A percentile compares a stretch with the other conserved stretches of the same genome.
Conservation (phyloP, 2,888 invertebrate genomes). For the Pristionchus exspectatus region DNA sequence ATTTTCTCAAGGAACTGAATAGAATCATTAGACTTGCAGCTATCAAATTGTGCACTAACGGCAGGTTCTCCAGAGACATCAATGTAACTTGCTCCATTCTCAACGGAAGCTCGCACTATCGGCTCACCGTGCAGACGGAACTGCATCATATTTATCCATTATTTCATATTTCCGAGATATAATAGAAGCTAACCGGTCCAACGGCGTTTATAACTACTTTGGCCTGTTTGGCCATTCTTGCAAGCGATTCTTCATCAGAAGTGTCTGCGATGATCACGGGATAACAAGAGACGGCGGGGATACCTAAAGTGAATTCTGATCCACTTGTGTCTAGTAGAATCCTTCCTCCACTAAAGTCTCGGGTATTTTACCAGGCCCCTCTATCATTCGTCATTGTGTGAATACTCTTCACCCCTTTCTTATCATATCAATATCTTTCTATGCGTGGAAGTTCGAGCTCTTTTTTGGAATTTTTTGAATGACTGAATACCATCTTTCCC, state of each 20-base stretch:
- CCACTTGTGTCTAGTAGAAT: no score
- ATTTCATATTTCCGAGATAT: no score
- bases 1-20: constrained; percentile 87
- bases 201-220: constrained; percentile 92
- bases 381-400: not conserved
- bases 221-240: constrained; percentile 88
- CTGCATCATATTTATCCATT: constrained; percentile 72
- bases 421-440: not conserved
- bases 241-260: constrained; percentile 86
- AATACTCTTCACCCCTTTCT: not conserved
- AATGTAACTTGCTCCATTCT: constrained; percentile 89
- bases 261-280: constrained; percentile 89
- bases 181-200: constrained; percentile 85
- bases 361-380: no score
- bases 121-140: constrained; percentile 89
- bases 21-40: not conserved
- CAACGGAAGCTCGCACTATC: constrained; percentile 91
- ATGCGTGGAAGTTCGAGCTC: no score
- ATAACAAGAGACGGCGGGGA: constrained; percentile 78
- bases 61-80: constrained; percentile 95
- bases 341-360: no score
- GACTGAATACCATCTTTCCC: constrained; percentile 80
- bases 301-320: constrained; percentile 67
- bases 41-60: constrained; percentile 53
- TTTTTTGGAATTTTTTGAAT: not conserved